Percentiles rank a stretch among this genome's conserved stretches.
Evolutionary conservation across 2,113 vertebrate species (phyloP).

Genomic region (Hemibagrus wyckioides): DNA sequence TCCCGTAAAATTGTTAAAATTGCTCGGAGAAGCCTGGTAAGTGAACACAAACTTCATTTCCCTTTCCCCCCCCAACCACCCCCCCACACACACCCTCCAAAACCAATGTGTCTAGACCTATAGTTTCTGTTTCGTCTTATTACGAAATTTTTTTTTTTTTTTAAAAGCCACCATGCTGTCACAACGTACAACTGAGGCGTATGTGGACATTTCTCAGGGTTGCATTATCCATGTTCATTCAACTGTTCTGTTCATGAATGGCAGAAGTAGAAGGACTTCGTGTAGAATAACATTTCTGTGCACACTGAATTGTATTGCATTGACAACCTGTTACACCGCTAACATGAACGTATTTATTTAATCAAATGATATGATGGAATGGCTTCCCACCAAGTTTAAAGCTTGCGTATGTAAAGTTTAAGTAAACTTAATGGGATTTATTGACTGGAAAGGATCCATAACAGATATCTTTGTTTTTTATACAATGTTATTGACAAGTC

Average conservation of each 20-base stretch:
- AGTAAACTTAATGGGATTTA: not conserved
- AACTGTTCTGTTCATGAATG: not conserved
- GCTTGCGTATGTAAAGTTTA: not conserved
- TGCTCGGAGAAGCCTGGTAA: not conserved
- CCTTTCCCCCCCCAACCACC: not conserved
- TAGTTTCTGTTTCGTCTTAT: not conserved
- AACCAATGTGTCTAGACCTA: not conserved
- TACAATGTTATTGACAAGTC: not conserved
- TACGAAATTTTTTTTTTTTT: not conserved
- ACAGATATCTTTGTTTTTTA: not conserved
- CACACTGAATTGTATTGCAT: not conserved
- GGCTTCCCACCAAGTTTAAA: too few relatives aligned
- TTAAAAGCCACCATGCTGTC: not conserved
- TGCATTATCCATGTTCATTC: not conserved
- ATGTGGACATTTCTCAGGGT: not conserved
- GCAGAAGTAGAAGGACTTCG: not conserved
- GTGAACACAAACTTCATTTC: not conserved
- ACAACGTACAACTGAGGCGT: not conserved
- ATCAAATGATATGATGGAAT: not conserved
- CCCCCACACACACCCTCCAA: too few relatives aligned
- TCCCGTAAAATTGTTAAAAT: not conserved
- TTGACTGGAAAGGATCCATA: not conserved
- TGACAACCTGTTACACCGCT: not conserved
- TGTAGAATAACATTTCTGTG: not conserved
- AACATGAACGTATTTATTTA: not conserved